Percentiles rank a stretch among this genome's conserved stretches.
These are phyloP conservation scores for Pelobates fuscus DNA, from an alignment of 2,113 vertebrate genomes.

Conservation along the genomic window DNA sequence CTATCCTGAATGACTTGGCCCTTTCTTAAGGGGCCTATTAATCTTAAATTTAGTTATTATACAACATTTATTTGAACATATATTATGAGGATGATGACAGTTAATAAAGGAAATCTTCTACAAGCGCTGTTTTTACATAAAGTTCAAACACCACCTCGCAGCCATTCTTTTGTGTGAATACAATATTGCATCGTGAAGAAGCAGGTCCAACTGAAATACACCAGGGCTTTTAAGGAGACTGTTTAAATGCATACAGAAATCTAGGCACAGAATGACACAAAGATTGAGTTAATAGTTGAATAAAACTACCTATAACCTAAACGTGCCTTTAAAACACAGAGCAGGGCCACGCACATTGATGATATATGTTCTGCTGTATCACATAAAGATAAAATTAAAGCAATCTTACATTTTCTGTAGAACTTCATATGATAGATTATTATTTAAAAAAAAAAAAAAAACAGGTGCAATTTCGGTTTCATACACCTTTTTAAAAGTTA, in stretches of 20 bases:
- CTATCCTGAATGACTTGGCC: constrained; percentile 75
- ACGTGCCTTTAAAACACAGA: constrained; percentile 52
- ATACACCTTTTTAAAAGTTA: no score
- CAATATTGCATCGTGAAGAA: constrained; percentile 68
- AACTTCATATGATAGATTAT: background rate
- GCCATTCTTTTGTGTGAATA: constrained; percentile 78
- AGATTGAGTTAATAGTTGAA: constrained; percentile 57
- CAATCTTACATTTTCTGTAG: background rate
- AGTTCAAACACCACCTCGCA: constrained; percentile 70
- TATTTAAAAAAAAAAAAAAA: background rate
- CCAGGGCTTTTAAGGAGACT: constrained; percentile 75
- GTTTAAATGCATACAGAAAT: constrained; percentile 75
- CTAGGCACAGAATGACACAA: constrained; percentile 54
- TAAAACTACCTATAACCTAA: constrained; percentile 57
- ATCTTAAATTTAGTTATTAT: constrained; percentile 91
- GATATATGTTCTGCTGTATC: background rate
- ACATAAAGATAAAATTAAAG: background rate
- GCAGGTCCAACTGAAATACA: constrained; percentile 74
- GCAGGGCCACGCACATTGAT: constrained; percentile 8
- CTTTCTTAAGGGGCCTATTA: constrained; percentile 87
- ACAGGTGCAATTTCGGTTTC: no score
- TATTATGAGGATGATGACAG: constrained; percentile 90
- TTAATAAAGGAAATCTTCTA: constrained; percentile 93
- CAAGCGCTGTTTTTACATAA: constrained; percentile 88
- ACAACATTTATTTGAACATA: constrained; percentile 97